A percentile compares a stretch with the other conserved stretches of the same genome.
Evolutionary conservation across 2,888 invertebrate genomes (phyloP).

Genomic region (Meloe dianella): DNA sequence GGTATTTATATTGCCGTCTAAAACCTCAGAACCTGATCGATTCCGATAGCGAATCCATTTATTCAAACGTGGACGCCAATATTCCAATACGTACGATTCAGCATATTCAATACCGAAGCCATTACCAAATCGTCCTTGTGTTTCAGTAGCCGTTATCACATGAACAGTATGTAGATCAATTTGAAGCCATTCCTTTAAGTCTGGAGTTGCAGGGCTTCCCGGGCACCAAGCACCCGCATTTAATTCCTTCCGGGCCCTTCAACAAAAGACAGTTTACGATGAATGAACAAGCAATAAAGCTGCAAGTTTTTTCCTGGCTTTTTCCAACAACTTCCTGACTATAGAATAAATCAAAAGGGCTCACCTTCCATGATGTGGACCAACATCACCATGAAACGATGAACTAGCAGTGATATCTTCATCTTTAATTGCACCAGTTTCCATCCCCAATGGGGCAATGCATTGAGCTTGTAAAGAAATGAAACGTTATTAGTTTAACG

Average conservation of each 20-base stretch:
- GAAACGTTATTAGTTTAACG: constrained; percentile 21
- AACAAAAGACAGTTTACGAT: constrained; percentile 39
- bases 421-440: constrained; percentile 80
- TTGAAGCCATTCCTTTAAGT: constrained; percentile 79
- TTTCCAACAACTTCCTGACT: constrained; percentile 60
- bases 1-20: constrained; percentile 87
- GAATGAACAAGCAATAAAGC: neutral
- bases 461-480: constrained; percentile 67
- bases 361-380: constrained; percentile 85
- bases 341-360: constrained; percentile 33
- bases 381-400: constrained; percentile 82
- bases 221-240: constrained; percentile 96
- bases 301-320: neutral
- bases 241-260: constrained; percentile 80
- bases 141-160: constrained; percentile 80
- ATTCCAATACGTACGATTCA: constrained; percentile 82
- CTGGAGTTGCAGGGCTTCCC: constrained; percentile 77
- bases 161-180: constrained; percentile 79
- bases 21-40: constrained; percentile 73
- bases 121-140: constrained; percentile 91
- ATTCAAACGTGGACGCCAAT: constrained; percentile 78
- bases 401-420: constrained; percentile 84
- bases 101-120: constrained; percentile 89
- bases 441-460: constrained; percentile 84
- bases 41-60: constrained; percentile 85